Conservation (phyloP, 2,888 invertebrate genomes). For the Acanthococcus lagerstroemiae region DNA sequence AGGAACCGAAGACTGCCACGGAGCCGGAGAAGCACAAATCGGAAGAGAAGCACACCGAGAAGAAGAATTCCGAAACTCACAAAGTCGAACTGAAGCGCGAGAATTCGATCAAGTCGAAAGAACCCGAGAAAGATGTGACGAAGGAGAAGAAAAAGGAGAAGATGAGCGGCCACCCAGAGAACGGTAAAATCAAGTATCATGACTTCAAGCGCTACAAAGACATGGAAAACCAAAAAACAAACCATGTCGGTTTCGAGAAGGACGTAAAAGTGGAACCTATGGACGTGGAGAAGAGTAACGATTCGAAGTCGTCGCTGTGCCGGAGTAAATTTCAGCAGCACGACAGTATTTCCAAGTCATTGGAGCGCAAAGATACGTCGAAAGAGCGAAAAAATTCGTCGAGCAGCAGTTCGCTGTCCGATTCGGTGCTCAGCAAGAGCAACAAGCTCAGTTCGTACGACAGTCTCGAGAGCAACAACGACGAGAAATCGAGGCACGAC, state of each 20-base stretch:
- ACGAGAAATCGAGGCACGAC: constrained; percentile 8
- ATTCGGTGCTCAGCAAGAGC: constrained; percentile 11
- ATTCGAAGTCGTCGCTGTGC: constrained; percentile 48
- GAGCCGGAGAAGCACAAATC: constrained; percentile 1
- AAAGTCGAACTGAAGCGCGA: constrained; percentile 36
- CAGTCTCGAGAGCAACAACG: constrained; percentile 7
- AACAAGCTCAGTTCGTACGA: constrained; percentile 15
- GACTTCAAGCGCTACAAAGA: constrained; percentile 38
- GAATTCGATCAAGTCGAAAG: constrained; percentile 43
- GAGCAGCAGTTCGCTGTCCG: constrained; percentile 32
- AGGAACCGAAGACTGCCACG: constrained; percentile 30
- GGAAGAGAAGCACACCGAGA: constrained; percentile 30
- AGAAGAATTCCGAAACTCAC: constrained; percentile 9
- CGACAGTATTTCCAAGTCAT: not conserved
- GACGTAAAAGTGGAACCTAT: constrained; percentile 29
- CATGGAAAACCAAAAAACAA: constrained; percentile 33
- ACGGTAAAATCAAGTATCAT: constrained; percentile 39
- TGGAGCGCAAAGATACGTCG: constrained; percentile 7
- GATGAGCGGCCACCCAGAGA: constrained; percentile 36
- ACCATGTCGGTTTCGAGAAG: constrained; percentile 34
- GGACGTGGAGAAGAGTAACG: constrained; percentile 42
- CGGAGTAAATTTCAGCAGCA: constrained; percentile 46
- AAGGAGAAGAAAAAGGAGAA: constrained; percentile 40
- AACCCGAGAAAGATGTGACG: constrained; percentile 41
- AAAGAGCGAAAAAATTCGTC: constrained; percentile 33